Evolutionary conservation across 2,113 vertebrate genomes (phyloP).

Genomic region (Tetrax tetrax): DNA sequence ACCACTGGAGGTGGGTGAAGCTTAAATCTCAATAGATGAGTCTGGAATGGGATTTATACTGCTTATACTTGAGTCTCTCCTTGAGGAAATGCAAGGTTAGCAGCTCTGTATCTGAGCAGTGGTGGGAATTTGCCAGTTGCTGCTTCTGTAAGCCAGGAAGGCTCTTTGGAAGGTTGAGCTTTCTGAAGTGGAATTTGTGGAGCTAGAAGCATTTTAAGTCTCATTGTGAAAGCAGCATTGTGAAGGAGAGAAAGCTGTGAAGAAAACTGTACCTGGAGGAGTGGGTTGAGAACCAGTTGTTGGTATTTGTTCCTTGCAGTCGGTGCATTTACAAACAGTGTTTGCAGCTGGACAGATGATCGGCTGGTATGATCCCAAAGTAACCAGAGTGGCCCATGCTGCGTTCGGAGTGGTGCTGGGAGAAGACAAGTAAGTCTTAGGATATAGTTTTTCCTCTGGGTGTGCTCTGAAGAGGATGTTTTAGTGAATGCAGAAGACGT

Average conservation of each 20-base stretch:
- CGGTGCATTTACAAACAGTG: slow-evolving; percentile 86
- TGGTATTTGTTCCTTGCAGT: slow-evolving; percentile 70
- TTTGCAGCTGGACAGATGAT: slow-evolving; percentile 90
- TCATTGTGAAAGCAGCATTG: neutral
- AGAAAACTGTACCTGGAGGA: neutral
- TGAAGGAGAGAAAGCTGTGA: neutral
- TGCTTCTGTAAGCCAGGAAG: neutral
- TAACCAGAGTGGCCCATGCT: slow-evolving; percentile 88
- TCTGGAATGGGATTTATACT: neutral
- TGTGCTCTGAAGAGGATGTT: neutral
- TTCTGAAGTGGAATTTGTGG: neutral
- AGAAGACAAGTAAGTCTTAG: slow-evolving; percentile 94
- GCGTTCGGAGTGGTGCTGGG: slow-evolving; percentile 96
- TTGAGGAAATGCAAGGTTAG: neutral
- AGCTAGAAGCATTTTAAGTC: neutral
- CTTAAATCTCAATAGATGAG: neutral
- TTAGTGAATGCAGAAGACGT: neutral
- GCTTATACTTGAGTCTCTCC: neutral
- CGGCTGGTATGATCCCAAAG: slow-evolving; percentile 92
- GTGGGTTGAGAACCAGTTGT: neutral
- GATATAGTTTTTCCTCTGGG: neutral
- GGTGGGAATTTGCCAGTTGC: neutral
- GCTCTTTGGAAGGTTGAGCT: neutral
- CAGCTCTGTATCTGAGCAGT: neutral
- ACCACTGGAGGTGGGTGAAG: neutral